phyloP scores from a whole-genome alignment of 2,113 vertebrate genomes.

The Erythrolamprus reginae region DNA sequence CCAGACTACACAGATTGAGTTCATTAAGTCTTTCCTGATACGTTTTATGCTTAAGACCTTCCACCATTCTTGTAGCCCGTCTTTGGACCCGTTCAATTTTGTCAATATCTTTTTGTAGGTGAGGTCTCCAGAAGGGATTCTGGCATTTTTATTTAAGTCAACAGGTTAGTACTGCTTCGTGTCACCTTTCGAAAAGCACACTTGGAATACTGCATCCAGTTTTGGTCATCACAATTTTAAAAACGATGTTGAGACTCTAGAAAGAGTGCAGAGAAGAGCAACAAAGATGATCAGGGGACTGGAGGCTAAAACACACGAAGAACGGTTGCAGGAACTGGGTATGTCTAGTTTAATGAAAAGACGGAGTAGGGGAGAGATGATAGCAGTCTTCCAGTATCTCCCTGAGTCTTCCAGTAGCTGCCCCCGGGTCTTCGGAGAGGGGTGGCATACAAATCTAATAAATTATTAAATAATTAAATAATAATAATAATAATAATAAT shows the following conservation, averaged over 20 bases:
- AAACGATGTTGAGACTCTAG: not conserved
- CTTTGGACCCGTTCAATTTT: no score
- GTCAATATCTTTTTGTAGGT: no score
- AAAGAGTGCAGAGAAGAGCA: not conserved
- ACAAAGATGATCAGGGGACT: not conserved
- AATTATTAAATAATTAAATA: no score
- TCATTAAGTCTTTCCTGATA: no score
- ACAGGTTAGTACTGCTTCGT: not conserved
- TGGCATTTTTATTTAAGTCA: not conserved
- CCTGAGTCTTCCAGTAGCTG: no score
- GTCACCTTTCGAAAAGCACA: not conserved
- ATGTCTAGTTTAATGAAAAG: not conserved
- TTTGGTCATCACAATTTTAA: not conserved
- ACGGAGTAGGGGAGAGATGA: not conserved
- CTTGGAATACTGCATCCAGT: not conserved
- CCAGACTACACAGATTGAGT: no score
- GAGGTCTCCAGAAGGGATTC: no score
- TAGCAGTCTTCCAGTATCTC: not conserved
- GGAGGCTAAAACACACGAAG: not conserved
- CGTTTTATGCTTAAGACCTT: no score
- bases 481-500: no score
- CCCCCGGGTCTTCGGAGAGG: no score
- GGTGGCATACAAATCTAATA: no score
- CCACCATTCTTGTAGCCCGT: no score
- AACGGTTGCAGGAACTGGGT: not conserved